Percentiles rank a stretch among this genome's conserved stretches.
Conservation (phyloP, 92 coral and sea anemone species). For the Palythoa heliodiscus region DNA sequence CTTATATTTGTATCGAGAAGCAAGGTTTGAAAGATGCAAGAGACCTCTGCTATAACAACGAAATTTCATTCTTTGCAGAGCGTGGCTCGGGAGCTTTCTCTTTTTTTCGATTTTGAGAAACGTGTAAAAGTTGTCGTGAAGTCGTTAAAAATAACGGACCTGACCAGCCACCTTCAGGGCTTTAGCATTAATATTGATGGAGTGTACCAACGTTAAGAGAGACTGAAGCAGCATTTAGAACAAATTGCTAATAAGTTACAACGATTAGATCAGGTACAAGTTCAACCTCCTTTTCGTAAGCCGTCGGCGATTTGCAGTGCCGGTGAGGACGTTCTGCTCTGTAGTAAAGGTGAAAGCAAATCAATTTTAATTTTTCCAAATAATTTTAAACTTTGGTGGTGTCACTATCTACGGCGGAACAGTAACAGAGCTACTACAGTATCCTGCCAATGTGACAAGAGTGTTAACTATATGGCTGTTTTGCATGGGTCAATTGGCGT, state of each 20-base stretch:
- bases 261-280: conserved; percentile 40
- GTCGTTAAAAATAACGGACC: conserved; percentile 45
- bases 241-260: conserved; percentile 36
- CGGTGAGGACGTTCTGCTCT: conserved; percentile 47
- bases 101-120: conserved; percentile 48
- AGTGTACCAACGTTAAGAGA: conserved; percentile 37
- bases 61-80: conserved; percentile 44
- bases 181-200: conserved; percentile 43
- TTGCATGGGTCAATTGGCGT: conserved; percentile 4
- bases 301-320: conserved; percentile 49
- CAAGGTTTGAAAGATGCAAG: conserved; percentile 51
- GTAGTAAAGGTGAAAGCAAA: conserved; percentile 39
- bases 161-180: conserved; percentile 48
- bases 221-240: conserved; percentile 44
- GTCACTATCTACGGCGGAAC: conserved; percentile 22
- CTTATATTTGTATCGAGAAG: not conserved
- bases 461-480: not conserved
- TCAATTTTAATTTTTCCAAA: conserved; percentile 42
- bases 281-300: conserved; percentile 24
- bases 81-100: conserved; percentile 45
- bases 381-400: conserved; percentile 51
- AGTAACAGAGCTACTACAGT: not conserved
- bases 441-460: conserved; percentile 12
- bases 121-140: conserved; percentile 19
- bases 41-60: conserved; percentile 55